These are phyloP conservation scores for Perdita meconis DNA, from an alignment of 2,888 invertebrate species.

Conservation along the genomic window DNA sequence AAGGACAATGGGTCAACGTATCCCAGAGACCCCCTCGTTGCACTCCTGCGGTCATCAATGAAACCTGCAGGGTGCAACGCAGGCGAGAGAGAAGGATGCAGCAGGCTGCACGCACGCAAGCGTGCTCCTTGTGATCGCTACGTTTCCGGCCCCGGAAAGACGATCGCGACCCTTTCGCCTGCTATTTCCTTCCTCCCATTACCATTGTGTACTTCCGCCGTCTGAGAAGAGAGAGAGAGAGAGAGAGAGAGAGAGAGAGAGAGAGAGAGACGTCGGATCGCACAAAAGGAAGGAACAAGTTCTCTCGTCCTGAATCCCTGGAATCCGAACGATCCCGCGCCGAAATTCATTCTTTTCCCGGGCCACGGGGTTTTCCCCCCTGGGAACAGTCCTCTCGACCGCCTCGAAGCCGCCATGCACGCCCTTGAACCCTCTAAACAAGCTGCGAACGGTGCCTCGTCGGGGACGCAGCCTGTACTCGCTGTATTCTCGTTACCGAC, in stretches of 20 bases:
- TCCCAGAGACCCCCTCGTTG: conserved; percentile 34
- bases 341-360: conserved; percentile 27
- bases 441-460: neutral
- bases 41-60: conserved; percentile 43
- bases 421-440: conserved; percentile 33
- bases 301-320: conserved; percentile 44
- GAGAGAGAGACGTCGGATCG: conserved; percentile 42
- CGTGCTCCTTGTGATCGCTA: conserved; percentile 60
- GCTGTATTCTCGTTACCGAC: too few species aligned
- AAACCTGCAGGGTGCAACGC: conserved; percentile 13
- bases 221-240: conserved; percentile 37
- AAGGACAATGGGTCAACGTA: conserved; percentile 25
- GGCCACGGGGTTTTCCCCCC: conserved; percentile 3
- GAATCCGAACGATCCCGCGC: conserved; percentile 57
- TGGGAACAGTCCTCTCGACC: conserved; percentile 27
- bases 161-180: conserved; percentile 50
- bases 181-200: conserved; percentile 50
- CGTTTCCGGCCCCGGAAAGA: conserved; percentile 69
- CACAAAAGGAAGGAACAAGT: conserved; percentile 48
- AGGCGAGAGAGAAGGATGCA: conserved; percentile 6
- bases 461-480: too few species aligned
- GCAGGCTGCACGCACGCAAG: conserved; percentile 14
- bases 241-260: too few species aligned
- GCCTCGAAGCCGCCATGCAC: conserved; percentile 9
- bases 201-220: conserved; percentile 63